phyloP scores from a whole-genome alignment of 2,113 vertebrate species.

The Hylia prasina region DNA sequence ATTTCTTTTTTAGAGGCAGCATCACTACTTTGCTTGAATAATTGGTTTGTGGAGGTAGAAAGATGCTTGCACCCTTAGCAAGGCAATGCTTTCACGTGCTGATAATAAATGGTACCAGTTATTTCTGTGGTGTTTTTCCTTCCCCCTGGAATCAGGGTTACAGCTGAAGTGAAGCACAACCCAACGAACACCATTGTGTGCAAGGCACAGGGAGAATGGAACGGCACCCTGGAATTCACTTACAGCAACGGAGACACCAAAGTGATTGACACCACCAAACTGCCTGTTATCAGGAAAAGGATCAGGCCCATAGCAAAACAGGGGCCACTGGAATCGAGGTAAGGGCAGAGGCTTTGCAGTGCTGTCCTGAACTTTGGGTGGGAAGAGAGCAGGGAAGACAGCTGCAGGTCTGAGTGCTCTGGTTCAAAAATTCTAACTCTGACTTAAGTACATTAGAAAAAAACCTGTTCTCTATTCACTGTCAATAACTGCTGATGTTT shows the following conservation, averaged over 20 bases:
- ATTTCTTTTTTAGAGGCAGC: neutral
- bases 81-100: neutral
- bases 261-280: conserved; percentile 85
- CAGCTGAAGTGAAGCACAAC: conserved; percentile 92
- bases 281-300: conserved; percentile 84
- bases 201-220: conserved; percentile 96
- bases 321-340: conserved; percentile 88
- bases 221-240: conserved; percentile 89
- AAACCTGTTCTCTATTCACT: neutral
- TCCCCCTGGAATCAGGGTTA: conserved; percentile 75
- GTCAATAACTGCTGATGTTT: neutral
- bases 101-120: neutral
- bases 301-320: conserved; percentile 84
- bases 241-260: conserved; percentile 92
- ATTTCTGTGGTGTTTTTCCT: neutral
- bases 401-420: neutral
- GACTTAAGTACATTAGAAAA: neutral
- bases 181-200: conserved; percentile 88
- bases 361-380: fast-evolving
- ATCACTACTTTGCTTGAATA: neutral
- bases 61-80: neutral
- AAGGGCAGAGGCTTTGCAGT: neutral
- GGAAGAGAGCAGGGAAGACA: neutral
- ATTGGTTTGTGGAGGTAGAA: neutral
- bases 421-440: neutral